Conservation (phyloP, 2,888 invertebrate genomes). For the Drosophila picticornis region DNA sequence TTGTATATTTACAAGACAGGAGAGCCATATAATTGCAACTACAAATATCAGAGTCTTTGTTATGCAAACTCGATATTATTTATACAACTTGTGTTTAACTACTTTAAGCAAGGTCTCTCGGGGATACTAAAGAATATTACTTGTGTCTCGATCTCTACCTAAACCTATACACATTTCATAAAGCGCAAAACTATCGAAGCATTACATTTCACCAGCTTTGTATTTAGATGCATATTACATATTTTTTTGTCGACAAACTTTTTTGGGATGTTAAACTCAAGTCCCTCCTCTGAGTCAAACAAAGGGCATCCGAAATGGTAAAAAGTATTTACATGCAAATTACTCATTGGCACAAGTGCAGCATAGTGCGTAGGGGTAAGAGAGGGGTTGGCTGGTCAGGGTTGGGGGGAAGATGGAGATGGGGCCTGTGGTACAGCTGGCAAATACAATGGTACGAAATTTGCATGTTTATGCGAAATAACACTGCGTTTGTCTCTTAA, state of each 20-base stretch:
- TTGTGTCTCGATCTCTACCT: not conserved
- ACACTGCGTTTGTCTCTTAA: constrained; percentile 57
- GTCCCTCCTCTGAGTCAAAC: constrained; percentile 4
- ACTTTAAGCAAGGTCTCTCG: not conserved
- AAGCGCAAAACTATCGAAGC: not conserved
- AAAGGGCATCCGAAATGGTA: constrained; percentile 42
- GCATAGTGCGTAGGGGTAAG: constrained; percentile 20
- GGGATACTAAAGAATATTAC: not conserved
- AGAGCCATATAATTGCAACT: not conserved
- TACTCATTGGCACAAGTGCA: constrained; percentile 68
- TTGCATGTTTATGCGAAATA: constrained; percentile 79
- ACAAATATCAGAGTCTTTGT: not conserved
- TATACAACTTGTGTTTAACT: not conserved
- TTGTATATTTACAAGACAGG: not conserved
- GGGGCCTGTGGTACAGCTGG: not conserved
- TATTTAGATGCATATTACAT: not conserved
- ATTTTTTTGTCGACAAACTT: constrained; percentile 1
- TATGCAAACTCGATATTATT: not conserved
- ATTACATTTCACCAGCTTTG: not conserved
- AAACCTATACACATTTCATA: not conserved
- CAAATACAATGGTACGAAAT: constrained; percentile 67
- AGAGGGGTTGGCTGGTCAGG: not conserved
- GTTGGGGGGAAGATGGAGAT: too few relatives aligned
- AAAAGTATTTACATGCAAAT: constrained; percentile 76
- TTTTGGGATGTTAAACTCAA: not conserved